These are phyloP conservation scores for Listrodromus nycthemerus DNA, from an alignment of 2,888 invertebrate species.

Conservation along the genomic window DNA sequence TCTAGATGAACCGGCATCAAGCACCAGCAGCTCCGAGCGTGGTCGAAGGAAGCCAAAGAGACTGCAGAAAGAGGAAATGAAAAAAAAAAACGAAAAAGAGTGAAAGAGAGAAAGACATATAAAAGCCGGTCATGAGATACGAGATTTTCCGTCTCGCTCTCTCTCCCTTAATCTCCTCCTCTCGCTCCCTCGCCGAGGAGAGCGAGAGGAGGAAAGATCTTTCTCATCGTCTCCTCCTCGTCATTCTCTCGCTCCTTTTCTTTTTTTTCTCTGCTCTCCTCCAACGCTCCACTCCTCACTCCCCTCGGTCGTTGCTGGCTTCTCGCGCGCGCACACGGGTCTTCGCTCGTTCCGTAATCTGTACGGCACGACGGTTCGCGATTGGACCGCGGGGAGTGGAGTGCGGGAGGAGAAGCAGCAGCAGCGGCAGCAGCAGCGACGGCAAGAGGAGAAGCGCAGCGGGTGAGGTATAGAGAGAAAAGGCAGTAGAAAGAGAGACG, in stretches of 20 bases:
- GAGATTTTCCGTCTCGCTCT: constrained; percentile 55
- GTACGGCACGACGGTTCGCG: constrained; percentile 77
- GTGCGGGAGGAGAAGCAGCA: constrained; percentile 68
- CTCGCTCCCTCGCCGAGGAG: background rate
- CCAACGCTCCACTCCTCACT: constrained; percentile 56
- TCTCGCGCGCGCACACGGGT: constrained; percentile 61
- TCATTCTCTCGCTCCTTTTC: constrained; percentile 61
- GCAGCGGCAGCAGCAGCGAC: constrained; percentile 29
- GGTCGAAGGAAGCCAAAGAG: constrained; percentile 6
- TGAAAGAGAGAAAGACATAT: constrained; percentile 22
- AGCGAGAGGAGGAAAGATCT: constrained; percentile 36
- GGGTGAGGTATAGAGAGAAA: constrained; percentile 43
- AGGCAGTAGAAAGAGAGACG: constrained; percentile 17
- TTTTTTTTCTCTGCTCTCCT: constrained; percentile 49
- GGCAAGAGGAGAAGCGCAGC: constrained; percentile 28
- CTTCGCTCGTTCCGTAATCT: constrained; percentile 80
- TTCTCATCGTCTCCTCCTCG: constrained; percentile 59
- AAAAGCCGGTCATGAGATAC: constrained; percentile 55
- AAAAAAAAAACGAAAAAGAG: background rate
- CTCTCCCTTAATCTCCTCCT: constrained; percentile 4
- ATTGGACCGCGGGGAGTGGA: constrained; percentile 78
- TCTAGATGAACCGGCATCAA: constrained; percentile 7
- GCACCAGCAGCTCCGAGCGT: background rate
- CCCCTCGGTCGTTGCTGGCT: constrained; percentile 49
- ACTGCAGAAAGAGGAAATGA: constrained; percentile 1